phyloP scores from a whole-genome alignment of 1,140 invertebrate species.

The Saccostrea cuccullata region DNA sequence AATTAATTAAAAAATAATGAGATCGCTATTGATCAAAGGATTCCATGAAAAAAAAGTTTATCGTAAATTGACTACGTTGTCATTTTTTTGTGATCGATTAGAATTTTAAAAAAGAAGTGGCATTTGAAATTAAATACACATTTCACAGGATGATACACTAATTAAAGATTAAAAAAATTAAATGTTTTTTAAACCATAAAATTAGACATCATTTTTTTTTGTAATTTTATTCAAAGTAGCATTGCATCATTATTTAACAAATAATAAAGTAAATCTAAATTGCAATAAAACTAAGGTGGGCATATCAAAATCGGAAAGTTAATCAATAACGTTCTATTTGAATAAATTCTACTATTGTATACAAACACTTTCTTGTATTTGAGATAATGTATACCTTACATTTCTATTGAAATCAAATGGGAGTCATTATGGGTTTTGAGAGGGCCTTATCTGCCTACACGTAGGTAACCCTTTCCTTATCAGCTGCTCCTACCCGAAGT shows the following conservation, averaged over 20 bases:
- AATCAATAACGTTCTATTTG: not conserved
- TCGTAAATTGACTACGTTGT: too few relatives aligned
- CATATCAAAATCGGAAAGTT: not conserved
- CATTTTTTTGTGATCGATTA: too few relatives aligned
- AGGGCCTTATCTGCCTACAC: not conserved
- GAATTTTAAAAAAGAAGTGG: too few relatives aligned
- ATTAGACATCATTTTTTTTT: too few relatives aligned
- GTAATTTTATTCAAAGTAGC: too few relatives aligned
- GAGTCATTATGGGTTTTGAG: not conserved
- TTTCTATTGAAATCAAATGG: not conserved
- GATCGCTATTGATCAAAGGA: not conserved
- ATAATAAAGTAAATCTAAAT: too few relatives aligned
- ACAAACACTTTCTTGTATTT: slow-evolving; percentile 8
- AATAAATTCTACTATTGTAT: not conserved
- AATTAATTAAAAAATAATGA: slow-evolving; percentile 1
- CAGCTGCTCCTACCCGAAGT: not conserved
- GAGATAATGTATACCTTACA: not conserved
- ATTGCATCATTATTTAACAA: too few relatives aligned
- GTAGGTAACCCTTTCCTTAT: not conserved
- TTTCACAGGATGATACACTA: too few relatives aligned
- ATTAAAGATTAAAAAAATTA: too few relatives aligned
- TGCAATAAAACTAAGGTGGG: not conserved
- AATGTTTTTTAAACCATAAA: too few relatives aligned
- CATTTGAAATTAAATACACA: too few relatives aligned
- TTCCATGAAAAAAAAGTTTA: too few relatives aligned